Percentiles rank a stretch among this genome's conserved stretches.
These are phyloP conservation scores for Brotogeris chrysoptera DNA, from an alignment of 2,797 vertebrate species.

Conservation along the genomic window DNA sequence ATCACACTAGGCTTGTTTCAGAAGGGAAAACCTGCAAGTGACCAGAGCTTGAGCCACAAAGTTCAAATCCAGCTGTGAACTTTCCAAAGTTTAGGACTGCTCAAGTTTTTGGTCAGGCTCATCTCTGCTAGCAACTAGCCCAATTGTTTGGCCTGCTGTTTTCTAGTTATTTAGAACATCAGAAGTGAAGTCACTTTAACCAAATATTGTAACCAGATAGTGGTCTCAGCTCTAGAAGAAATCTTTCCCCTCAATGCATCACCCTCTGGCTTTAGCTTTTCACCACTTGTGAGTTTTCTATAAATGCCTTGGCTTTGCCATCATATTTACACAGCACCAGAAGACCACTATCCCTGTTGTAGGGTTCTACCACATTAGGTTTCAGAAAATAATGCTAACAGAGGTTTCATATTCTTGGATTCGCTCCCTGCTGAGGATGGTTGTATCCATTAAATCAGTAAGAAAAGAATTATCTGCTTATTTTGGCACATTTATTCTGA, in stretches of 20 bases:
- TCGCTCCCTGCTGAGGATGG: background rate
- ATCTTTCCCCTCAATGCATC: conserved; percentile 59
- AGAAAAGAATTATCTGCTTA: background rate
- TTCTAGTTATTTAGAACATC: conserved; percentile 23
- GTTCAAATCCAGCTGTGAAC: conserved; percentile 62
- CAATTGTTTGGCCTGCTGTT: conserved; percentile 51
- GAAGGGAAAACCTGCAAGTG: conserved; percentile 60
- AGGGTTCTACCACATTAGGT: background rate
- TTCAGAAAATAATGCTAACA: background rate
- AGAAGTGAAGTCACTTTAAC: conserved; percentile 63
- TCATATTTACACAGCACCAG: background rate
- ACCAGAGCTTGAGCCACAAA: conserved; percentile 41
- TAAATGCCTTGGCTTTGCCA: background rate
- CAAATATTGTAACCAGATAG: conserved; percentile 52
- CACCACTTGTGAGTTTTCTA: background rate
- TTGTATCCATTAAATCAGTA: background rate
- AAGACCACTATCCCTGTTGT: background rate
- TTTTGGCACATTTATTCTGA: background rate
- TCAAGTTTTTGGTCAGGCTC: conserved; percentile 8
- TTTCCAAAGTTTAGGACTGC: conserved; percentile 39
- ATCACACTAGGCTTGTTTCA: conserved; percentile 5
- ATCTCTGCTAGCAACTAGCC: conserved; percentile 65
- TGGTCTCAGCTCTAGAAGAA: conserved; percentile 28
- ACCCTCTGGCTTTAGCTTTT: conserved; percentile 38
- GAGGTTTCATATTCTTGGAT: background rate